A percentile compares a stretch with the other conserved stretches of the same genome.
phyloP scores from a whole-genome alignment of 2,797 vertebrate species.

The Psittacula echo region DNA sequence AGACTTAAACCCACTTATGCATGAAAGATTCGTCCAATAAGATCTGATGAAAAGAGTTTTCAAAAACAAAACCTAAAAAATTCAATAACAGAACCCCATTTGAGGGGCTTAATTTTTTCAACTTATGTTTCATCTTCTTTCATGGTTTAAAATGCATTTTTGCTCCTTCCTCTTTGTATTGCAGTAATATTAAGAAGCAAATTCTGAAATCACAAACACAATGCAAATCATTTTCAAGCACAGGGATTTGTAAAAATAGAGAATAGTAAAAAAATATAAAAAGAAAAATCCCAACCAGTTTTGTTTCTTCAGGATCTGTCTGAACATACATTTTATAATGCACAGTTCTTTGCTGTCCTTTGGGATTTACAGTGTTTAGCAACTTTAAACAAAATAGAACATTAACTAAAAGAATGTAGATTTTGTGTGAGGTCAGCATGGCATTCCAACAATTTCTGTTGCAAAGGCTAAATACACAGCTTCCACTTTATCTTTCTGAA shows the following conservation, averaged over 20 bases:
- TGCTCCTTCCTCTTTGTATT: background rate
- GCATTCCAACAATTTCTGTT: background rate
- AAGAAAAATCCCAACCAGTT: background rate
- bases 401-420: background rate
- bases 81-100: background rate
- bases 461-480: background rate
- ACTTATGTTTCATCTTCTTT: slow-evolving; percentile 16
- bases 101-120: slow-evolving; percentile 45
- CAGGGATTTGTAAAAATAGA: background rate
- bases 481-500: background rate
- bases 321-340: background rate
- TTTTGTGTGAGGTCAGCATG: background rate
- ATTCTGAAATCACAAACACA: background rate
- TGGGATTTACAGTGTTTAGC: background rate
- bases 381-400: background rate
- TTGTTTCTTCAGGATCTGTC: background rate
- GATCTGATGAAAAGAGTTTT: slow-evolving; percentile 6
- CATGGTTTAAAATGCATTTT: background rate
- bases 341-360: background rate
- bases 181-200: slow-evolving; percentile 8
- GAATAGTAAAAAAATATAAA: background rate
- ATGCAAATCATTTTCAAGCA: background rate
- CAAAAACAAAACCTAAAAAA: background rate
- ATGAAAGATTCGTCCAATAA: background rate
- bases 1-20: background rate